Percentiles rank a stretch among this genome's conserved stretches.
Conservation (phyloP, 2,797 vertebrate genomes). For the Moxostoma hubbsi region DNA sequence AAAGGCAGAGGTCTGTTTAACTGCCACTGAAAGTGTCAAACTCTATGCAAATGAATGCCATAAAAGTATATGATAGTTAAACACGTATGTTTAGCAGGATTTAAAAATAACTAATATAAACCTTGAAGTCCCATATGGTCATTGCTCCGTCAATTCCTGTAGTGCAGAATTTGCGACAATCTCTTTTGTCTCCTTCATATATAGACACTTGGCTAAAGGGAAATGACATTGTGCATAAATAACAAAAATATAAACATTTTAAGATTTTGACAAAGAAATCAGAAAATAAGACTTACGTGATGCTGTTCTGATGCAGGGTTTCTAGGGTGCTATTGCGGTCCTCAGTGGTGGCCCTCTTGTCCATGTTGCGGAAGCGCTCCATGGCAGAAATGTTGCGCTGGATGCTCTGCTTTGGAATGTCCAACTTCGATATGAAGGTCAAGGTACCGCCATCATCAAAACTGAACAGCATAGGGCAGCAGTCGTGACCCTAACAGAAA, state of each 20-base stretch:
- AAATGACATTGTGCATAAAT: not conserved
- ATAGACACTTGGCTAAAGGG: constrained; percentile 95
- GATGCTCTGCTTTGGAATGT: constrained; percentile 98
- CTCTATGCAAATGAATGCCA: not conserved
- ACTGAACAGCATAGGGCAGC: constrained; percentile 98
- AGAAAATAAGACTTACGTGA: constrained; percentile 50
- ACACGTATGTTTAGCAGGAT: not conserved
- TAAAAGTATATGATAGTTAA: not conserved
- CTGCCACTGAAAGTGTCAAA: not conserved
- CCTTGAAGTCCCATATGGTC: constrained; percentile 99
- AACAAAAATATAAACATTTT: not conserved
- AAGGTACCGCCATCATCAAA: constrained; percentile 90
- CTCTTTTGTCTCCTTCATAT: constrained; percentile 98
- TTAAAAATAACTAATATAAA: constrained; percentile 57
- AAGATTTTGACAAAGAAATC: not conserved
- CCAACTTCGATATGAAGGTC: constrained; percentile 94
- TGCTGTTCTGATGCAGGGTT: constrained; percentile 88
- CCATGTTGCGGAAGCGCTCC: constrained; percentile 99
- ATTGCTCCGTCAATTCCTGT: constrained; percentile 98
- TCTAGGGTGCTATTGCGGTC: constrained; percentile 88
- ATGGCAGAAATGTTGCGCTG: constrained; percentile 98
- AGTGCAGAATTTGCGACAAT: constrained; percentile 99
- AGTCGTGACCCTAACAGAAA: constrained; percentile 89
- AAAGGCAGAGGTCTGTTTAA: not conserved
- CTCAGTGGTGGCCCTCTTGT: constrained; percentile 95